Evolutionary conservation across 2,113 vertebrate species (phyloP).

Genomic region (Calidris pugnax): DNA sequence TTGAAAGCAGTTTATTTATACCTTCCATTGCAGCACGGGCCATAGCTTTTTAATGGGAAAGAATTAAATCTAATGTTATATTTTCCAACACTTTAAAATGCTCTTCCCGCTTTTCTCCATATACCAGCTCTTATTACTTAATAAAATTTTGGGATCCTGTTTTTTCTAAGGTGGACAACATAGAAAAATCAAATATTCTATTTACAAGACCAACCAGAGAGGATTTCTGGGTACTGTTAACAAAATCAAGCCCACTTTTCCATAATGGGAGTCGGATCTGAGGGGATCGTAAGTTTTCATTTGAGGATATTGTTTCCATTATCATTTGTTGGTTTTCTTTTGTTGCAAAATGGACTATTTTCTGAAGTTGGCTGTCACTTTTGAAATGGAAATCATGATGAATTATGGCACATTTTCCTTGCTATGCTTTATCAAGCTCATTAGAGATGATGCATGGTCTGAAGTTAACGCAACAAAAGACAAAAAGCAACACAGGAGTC

Average conservation of each 20-base stretch:
- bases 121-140: background rate
- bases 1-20: slow-evolving; percentile 48
- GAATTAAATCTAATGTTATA: slow-evolving; percentile 22
- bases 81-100: slow-evolving; percentile 40
- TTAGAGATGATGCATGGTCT: slow-evolving; percentile 77
- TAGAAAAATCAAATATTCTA: background rate
- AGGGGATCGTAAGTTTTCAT: background rate
- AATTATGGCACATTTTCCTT: slow-evolving; percentile 72
- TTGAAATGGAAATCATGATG: slow-evolving; percentile 74
- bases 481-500: background rate
- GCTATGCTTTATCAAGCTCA: slow-evolving; percentile 76
- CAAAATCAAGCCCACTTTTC: background rate
- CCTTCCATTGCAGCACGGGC: slow-evolving; percentile 4
- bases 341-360: slow-evolving; percentile 60
- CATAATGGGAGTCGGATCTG: background rate
- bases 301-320: slow-evolving; percentile 14
- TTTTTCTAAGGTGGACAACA: background rate
- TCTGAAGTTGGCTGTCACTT: slow-evolving; percentile 66
- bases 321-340: slow-evolving; percentile 7
- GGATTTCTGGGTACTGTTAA: background rate
- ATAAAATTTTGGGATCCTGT: slow-evolving; percentile 15
- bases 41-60: slow-evolving; percentile 32
- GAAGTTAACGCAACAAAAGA: slow-evolving; percentile 65
- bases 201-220: background rate
- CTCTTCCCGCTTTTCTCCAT: slow-evolving; percentile 25